These are phyloP conservation scores for Isurus oxyrinchus DNA, from an alignment of 2,113 vertebrate species.

Conservation along the genomic window DNA sequence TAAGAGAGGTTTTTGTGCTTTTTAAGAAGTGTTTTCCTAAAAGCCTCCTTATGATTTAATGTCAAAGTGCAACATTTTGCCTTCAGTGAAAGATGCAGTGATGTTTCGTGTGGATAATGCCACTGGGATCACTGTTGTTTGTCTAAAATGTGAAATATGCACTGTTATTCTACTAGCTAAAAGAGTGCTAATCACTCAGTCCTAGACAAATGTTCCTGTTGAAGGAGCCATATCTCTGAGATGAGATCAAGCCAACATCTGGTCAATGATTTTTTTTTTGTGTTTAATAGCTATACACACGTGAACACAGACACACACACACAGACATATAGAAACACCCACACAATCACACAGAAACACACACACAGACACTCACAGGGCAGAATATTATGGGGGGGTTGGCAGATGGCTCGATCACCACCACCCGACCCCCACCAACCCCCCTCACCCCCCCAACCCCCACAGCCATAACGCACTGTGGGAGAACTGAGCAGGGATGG, in stretches of 20 bases:
- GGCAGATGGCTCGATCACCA: too few relatives aligned
- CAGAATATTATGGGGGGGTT: too few relatives aligned
- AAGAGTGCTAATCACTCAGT: background rate
- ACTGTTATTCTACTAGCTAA: background rate
- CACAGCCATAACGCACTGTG: too few relatives aligned
- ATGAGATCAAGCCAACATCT: background rate
- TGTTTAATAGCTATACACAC: background rate
- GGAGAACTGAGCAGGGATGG: too few relatives aligned
- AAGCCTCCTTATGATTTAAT: background rate
- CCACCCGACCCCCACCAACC: too few relatives aligned
- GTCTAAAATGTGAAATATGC: background rate
- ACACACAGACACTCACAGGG: too few relatives aligned
- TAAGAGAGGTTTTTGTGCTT: background rate
- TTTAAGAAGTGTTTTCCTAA: background rate
- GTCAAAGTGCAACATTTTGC: background rate
- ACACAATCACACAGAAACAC: too few relatives aligned
- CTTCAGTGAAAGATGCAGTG: background rate
- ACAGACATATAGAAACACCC: too few relatives aligned
- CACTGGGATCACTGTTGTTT: background rate
- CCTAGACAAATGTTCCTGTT: background rate
- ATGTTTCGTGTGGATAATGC: background rate
- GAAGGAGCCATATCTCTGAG: background rate
- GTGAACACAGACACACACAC: too few relatives aligned
- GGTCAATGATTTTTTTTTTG: background rate
- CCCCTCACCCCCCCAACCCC: too few relatives aligned